phyloP scores from a whole-genome alignment of 2,888 invertebrate species.

The Trypoxylon attenuatum region DNA sequence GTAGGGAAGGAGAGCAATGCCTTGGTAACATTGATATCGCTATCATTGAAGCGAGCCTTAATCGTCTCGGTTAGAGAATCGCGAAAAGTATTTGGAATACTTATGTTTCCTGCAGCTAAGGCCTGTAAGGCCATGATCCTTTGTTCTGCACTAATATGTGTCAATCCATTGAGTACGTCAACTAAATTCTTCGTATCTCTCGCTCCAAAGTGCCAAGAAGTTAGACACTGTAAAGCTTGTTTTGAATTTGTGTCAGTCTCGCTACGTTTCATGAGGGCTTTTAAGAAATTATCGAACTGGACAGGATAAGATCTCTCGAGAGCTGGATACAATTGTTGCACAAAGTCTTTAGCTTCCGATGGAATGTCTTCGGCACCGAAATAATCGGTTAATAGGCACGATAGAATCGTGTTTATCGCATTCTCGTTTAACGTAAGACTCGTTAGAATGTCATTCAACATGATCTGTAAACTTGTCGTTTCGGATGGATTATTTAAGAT shows the following conservation, averaged over 20 bases:
- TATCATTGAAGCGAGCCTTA: slow-evolving; percentile 81
- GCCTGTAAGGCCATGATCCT: slow-evolving; percentile 82
- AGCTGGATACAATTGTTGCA: slow-evolving; percentile 56
- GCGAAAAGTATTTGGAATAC: slow-evolving; percentile 64
- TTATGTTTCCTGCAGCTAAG: slow-evolving; percentile 74
- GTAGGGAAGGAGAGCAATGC: slow-evolving; percentile 71
- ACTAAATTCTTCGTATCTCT: slow-evolving; percentile 60
- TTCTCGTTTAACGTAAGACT: slow-evolving; percentile 78
- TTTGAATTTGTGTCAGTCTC: slow-evolving; percentile 50
- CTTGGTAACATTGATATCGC: slow-evolving; percentile 79
- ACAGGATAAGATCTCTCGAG: slow-evolving; percentile 84
- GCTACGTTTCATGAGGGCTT: slow-evolving; percentile 75
- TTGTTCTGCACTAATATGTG: slow-evolving; percentile 82
- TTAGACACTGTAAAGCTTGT: slow-evolving; percentile 60
- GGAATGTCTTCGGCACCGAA: slow-evolving; percentile 18
- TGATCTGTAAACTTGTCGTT: slow-evolving; percentile 75
- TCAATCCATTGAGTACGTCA: slow-evolving; percentile 74
- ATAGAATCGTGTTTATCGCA: slow-evolving; percentile 70
- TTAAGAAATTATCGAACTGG: slow-evolving; percentile 82
- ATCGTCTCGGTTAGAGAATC: slow-evolving; percentile 81
- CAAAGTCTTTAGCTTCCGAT: slow-evolving; percentile 44
- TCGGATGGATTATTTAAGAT: slow-evolving; percentile 75
- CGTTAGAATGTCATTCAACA: slow-evolving; percentile 78
- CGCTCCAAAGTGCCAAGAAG: slow-evolving; percentile 65
- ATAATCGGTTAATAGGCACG: slow-evolving; percentile 52